Evolutionary conservation across 2,888 invertebrate species (phyloP).

Genomic region (Bugulina stolonifera): DNA sequence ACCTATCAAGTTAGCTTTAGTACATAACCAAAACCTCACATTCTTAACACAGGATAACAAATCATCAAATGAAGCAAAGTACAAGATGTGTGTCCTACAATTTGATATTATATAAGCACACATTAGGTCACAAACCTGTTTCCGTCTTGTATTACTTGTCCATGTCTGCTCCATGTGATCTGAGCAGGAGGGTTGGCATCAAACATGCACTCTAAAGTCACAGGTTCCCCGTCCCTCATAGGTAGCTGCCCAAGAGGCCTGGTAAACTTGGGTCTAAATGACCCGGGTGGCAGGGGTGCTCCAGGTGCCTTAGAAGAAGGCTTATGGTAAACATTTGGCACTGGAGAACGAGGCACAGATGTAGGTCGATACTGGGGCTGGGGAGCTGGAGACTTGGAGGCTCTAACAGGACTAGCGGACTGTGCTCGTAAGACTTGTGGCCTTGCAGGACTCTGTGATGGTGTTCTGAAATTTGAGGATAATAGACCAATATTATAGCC

Average conservation of each 20-base stretch:
- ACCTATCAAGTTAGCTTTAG: too few species aligned
- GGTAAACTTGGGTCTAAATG: not conserved
- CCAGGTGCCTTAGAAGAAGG: not conserved
- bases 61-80: too few species aligned
- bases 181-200: slow-evolving; percentile 49
- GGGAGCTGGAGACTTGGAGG: not conserved
- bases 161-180: slow-evolving; percentile 46
- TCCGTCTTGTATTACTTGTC: slow-evolving; percentile 44
- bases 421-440: slow-evolving; percentile 8
- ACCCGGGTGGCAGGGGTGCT: not conserved
- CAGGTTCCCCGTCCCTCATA: slow-evolving; percentile 51
- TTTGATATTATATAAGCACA: too few species aligned
- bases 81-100: too few species aligned
- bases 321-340: not conserved
- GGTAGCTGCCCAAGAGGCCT: slow-evolving; percentile 38
- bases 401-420: slow-evolving; percentile 17
- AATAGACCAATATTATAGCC: too few species aligned
- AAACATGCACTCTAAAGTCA: slow-evolving; percentile 47
- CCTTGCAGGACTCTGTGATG: slow-evolving; percentile 1
- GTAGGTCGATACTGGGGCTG: slow-evolving; percentile 6
- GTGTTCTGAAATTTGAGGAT: slow-evolving; percentile 12
- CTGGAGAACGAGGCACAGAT: not conserved
- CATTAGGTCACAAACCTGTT: too few species aligned
- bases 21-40: too few species aligned
- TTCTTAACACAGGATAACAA: too few species aligned